phyloP scores from a whole-genome alignment of 2,888 invertebrate genomes.

The Argyra leucocephala region DNA sequence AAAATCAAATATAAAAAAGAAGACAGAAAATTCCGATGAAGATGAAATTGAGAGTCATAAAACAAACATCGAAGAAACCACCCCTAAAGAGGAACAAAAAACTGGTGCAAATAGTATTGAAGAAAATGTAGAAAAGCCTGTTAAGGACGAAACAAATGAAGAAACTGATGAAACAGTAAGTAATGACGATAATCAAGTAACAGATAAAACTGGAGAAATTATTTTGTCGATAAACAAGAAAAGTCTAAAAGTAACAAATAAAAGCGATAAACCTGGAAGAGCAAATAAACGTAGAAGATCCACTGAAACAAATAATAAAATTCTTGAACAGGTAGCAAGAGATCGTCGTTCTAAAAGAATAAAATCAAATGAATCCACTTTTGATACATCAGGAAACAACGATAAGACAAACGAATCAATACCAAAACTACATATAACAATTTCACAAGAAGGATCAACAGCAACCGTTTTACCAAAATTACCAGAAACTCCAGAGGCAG shows the following conservation, averaged over 20 bases:
- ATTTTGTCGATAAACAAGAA: background rate
- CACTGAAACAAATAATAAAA: background rate
- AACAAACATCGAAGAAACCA: conserved; percentile 21
- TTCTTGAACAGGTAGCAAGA: background rate
- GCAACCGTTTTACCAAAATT: conserved; percentile 22
- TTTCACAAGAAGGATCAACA: conserved; percentile 25
- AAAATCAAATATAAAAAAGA: background rate
- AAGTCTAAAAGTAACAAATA: background rate
- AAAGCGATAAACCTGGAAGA: background rate
- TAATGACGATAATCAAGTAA: conserved; percentile 8
- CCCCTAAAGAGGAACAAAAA: conserved; percentile 13
- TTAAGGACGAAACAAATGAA: background rate
- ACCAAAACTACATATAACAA: conserved; percentile 11
- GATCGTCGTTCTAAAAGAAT: background rate
- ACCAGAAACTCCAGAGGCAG: conserved; percentile 50
- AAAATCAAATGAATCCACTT: background rate
- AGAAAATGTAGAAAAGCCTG: background rate
- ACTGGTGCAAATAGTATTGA: conserved; percentile 15
- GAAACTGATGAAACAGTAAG: background rate
- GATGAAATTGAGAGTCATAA: conserved; percentile 17
- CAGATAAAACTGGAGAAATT: conserved; percentile 2
- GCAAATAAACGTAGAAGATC: background rate
- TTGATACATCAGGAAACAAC: background rate
- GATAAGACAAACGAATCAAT: background rate
- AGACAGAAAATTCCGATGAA: conserved; percentile 8